These are phyloP conservation scores for Sinella curviseta DNA, from an alignment of 1,140 invertebrate species.

Conservation along the genomic window DNA sequence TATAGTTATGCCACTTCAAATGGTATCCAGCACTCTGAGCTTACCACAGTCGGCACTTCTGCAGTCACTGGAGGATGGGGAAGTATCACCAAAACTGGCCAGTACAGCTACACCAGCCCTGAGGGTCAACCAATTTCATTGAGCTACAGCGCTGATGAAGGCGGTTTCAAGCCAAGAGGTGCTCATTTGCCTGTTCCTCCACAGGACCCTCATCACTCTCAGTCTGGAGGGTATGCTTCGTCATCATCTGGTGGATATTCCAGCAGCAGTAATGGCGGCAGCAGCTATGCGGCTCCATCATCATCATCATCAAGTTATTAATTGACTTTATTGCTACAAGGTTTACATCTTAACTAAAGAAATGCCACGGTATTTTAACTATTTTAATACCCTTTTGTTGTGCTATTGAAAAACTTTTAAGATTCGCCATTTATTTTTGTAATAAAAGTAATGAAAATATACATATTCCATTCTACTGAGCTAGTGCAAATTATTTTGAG, in stretches of 20 bases:
- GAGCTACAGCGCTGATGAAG: not conserved
- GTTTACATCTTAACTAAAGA: not conserved
- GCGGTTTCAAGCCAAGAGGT: not conserved
- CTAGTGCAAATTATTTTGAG: too few species aligned
- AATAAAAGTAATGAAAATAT: not conserved
- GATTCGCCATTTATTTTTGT: constrained; percentile 16
- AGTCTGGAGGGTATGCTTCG: not conserved
- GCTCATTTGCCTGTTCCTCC: constrained; percentile 9
- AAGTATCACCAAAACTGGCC: not conserved
- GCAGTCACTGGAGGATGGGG: not conserved
- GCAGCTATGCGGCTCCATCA: not conserved
- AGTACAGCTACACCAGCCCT: not conserved
- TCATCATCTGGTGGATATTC: not conserved
- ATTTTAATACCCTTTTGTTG: too few species aligned
- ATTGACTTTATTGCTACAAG: not conserved
- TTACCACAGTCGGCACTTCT: not conserved
- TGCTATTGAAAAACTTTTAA: not conserved
- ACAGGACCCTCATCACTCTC: not conserved
- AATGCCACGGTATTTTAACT: too few species aligned
- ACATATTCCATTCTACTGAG: not conserved
- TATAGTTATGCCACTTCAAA: constrained; percentile 3
- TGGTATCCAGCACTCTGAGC: constrained; percentile 17
- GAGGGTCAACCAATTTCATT: constrained; percentile 6
- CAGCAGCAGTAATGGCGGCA: not conserved
- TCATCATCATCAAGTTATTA: not conserved